Base-by-base conservation (phyloP, 2,888 invertebrate species). In the Dasysyrphus albostriatus region DNA sequence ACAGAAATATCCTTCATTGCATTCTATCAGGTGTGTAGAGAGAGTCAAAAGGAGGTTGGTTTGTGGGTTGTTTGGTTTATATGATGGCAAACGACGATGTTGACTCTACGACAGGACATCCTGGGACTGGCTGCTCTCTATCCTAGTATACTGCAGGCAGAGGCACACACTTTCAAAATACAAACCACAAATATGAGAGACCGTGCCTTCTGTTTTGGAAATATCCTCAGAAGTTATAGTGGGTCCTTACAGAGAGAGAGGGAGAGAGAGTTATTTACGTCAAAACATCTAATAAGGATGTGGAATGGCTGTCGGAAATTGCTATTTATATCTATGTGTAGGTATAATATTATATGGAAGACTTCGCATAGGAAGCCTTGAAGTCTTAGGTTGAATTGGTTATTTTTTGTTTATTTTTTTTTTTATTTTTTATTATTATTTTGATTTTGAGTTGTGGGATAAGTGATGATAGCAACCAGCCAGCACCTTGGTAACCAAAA, bases 271-370 rank as follows among this genome's bases (percentile, higher is more conserved):
- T 80, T 84, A 80, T 80, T 84, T 84, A 84, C 80, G 80, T 84
- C 84, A 84, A 84, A 84, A 80, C 76, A 80, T 84, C 78, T 84
- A 84, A 84, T 84, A 84, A 76, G 84, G 80, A 84, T 76, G 76
- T 84, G 76, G 72, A 49, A 80, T 80, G 58, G 83, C 73, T 83
- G 79, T 58, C 83, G 83, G 83, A 83, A 83, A 83, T 78, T 78
- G 72, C 73, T 54, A 63, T 82, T 58, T 70, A 54, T 56, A 47
- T 51, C 37, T 70, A 16, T 37, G 47, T 34, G 19, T 44, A 24
- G 24, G 10, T 51, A 19, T 29, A 9, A 3, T 24, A 29, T 51
- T 24, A 1, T 24, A 5, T 14, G 24, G 24, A 54, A 14, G 44
- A n/a, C 37, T 32, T 16, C 34, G 34, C 58, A 77, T 42, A 42